Percentiles rank a stretch among this genome's conserved stretches.
Conservation (phyloP, 2,888 invertebrate species). For the Peribatodes rhomboidaria region DNA sequence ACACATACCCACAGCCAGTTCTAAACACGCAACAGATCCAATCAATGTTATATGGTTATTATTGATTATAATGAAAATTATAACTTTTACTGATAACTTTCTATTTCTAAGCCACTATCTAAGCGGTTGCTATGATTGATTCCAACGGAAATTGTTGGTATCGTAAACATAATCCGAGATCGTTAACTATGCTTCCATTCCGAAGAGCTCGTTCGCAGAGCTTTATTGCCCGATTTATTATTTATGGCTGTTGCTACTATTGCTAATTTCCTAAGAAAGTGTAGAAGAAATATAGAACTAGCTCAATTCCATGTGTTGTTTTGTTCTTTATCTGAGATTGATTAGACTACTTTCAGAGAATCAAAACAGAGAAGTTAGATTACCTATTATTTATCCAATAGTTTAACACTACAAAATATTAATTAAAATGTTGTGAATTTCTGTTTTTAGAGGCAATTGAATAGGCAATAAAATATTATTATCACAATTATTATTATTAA, state of each 20-base stretch:
- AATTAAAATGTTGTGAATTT: no score
- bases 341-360: no score
- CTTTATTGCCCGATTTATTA: constrained; percentile 4
- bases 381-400: no score
- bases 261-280: constrained; percentile 2
- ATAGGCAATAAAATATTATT: no score
- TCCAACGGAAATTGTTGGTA: constrained; percentile 18
- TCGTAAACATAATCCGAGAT: constrained; percentile 8
- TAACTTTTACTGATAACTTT: constrained; percentile 30
- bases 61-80: constrained; percentile 44
- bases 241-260: constrained; percentile 7
- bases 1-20: constrained; percentile 6
- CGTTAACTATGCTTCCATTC: constrained; percentile 16
- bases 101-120: constrained; percentile 38
- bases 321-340: no score
- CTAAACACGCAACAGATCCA: constrained; percentile 9
- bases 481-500: no score
- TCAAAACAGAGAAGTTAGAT: no score
- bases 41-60: constrained; percentile 31
- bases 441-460: no score
- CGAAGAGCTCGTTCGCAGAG: constrained; percentile 10
- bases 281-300: not conserved
- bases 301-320: not conserved
- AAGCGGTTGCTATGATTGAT: constrained; percentile 27
- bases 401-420: no score